Evolutionary conservation across 2,888 invertebrate genomes (phyloP), one percentile per base, ranked within the genome.

Genomic region (Dolichomitus sp.): DNA sequence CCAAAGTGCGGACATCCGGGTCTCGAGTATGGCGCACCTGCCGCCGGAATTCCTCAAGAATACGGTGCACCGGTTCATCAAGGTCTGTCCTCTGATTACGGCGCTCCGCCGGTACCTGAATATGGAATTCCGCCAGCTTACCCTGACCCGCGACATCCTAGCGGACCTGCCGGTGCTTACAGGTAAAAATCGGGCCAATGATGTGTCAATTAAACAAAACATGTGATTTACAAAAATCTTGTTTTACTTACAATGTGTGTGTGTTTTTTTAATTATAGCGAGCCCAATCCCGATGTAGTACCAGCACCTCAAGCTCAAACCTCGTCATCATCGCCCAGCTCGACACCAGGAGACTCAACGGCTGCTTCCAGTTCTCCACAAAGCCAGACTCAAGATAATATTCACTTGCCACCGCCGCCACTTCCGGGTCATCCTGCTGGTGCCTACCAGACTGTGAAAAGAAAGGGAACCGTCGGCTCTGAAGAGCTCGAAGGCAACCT

Each of bases 111-210:
- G 57, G 94, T 95, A 66, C 96, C 96, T 82, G 97, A 97, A 90
- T 97, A 96, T 88, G 96, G 96, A 59, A 95, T 97, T 68, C 97
- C 97, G 40, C 97, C 97, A 5, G 97, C 97, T 14, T 97, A 96
- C 95, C 97, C 97, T 40, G 98, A 98, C 94, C 98, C 98, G 19
- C 95, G 98, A 89, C 97, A 98, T 94, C 98, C 98, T 2, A 97
- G 97, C 59, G 97, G 98, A 91, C 97, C 97, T 14, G 95, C 97
- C 78, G 97, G 97, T 77, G 97, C 97, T 17, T 98, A 96, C 87
- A 93, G 93, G 93, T 93, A 84, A 87, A 27, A 74, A 63, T 19
- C 30, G 3, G 12, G 4, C 54, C 19, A 4, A 27, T 54, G 6
- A 3, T 27, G 12, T 4, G 2, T 33, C 33, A 5, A 57, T 33